Evolutionary conservation across 2,113 vertebrate genomes (phyloP).

Genomic region (Balaeniceps rex): DNA sequence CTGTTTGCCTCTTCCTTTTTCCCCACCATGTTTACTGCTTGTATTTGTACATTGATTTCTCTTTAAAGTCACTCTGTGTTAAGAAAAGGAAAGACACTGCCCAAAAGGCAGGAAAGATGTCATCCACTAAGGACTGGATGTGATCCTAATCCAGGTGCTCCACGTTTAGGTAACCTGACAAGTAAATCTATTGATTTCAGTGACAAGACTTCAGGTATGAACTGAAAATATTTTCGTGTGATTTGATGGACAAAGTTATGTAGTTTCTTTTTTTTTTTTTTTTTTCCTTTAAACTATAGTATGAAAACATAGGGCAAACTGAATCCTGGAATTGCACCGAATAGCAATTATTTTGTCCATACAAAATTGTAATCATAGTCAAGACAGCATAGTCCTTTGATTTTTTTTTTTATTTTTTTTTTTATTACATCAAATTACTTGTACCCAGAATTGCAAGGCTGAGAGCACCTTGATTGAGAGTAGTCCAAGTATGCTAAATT

Average conservation of each 20-base stretch:
- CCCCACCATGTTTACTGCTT: not conserved
- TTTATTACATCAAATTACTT: not conserved
- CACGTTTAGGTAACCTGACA: not conserved
- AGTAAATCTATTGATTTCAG: not conserved
- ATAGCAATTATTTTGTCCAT: not conserved
- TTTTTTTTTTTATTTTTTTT: not conserved
- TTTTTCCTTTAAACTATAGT: not conserved
- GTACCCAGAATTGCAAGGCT: not conserved
- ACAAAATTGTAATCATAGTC: not conserved
- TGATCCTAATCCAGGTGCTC: not conserved
- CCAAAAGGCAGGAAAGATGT: not conserved
- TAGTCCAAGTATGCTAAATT: not conserved
- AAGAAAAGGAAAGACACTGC: not conserved
- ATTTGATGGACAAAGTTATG: not conserved
- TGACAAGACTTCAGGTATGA: not conserved
- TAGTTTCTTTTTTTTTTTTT: not conserved
- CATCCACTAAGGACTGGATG: not conserved
- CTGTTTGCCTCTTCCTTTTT: not conserved
- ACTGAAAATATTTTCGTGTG: not conserved
- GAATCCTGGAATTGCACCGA: not conserved
- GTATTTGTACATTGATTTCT: not conserved
- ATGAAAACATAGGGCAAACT: not conserved
- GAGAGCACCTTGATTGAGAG: not conserved
- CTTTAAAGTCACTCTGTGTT: fast-evolving
- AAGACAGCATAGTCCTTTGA: not conserved